phyloP scores from a whole-genome alignment of 2,113 vertebrate species.

The Columba janthina region DNA sequence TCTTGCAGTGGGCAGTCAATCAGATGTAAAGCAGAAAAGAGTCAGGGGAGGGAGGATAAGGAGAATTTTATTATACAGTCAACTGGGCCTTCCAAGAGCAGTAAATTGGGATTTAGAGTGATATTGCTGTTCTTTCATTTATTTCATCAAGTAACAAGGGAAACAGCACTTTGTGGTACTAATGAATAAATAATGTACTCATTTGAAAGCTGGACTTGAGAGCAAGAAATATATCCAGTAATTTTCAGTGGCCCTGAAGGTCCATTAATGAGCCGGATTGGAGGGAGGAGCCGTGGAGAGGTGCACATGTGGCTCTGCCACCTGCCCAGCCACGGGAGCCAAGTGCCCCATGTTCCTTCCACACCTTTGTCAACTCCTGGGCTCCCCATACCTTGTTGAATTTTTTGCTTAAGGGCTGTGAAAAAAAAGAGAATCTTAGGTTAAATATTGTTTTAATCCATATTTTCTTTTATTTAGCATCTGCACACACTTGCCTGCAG shows the following conservation, averaged over 20 bases:
- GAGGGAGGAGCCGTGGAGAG: not conserved
- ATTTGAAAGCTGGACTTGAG: conserved; percentile 40
- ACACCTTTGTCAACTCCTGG: not conserved
- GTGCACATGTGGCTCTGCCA: not conserved
- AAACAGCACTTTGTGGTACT: conserved; percentile 26
- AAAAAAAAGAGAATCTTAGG: not conserved
- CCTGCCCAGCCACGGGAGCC: not conserved
- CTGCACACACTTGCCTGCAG: not conserved
- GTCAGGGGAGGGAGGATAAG: not conserved
- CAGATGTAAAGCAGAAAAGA: not conserved
- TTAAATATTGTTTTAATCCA: not conserved
- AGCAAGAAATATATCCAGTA: conserved; percentile 9
- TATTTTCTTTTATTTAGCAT: not conserved
- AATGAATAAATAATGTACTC: conserved; percentile 65
- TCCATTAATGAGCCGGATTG: not conserved
- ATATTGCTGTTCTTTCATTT: conserved; percentile 59
- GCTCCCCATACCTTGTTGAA: accelerated
- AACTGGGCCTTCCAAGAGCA: conserved; percentile 1
- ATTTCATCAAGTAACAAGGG: conserved; percentile 55
- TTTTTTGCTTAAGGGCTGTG: not conserved
- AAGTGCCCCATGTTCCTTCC: not conserved
- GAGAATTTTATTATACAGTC: not conserved
- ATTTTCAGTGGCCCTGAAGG: conserved; percentile 1
- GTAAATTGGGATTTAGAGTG: conserved; percentile 44
- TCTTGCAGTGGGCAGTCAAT: not conserved